Evolutionary conservation across 2,888 invertebrate genomes (phyloP).

Genomic region (Mythimna lalbum): DNA sequence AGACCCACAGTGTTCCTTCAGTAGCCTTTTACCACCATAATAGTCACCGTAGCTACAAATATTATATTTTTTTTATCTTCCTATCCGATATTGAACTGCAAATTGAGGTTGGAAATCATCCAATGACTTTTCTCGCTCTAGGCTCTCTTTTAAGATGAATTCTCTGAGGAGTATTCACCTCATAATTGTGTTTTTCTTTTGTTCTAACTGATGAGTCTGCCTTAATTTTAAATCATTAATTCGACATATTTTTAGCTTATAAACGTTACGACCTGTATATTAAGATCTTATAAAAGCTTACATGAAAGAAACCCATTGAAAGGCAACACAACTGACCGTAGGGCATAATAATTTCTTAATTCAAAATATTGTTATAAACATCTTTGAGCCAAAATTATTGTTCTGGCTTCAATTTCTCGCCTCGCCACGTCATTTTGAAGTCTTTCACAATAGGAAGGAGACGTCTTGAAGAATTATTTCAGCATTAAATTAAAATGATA

Average conservation of each 20-base stretch:
- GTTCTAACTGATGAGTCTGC: too few species aligned
- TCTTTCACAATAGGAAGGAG: background rate
- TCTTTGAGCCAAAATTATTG: background rate
- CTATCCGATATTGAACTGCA: too few species aligned
- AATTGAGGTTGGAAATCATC: too few species aligned
- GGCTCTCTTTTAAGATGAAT: too few species aligned
- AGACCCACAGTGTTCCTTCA: too few species aligned
- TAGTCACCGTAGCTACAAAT: too few species aligned
- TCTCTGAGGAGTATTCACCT: too few species aligned
- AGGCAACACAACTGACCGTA: slow-evolving; percentile 4
- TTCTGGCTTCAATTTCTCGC: background rate
- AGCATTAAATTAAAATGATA: slow-evolving; percentile 10
- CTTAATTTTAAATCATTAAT: too few species aligned
- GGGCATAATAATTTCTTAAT: slow-evolving; percentile 1
- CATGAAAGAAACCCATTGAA: background rate
- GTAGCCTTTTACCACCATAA: too few species aligned
- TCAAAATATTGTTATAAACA: background rate
- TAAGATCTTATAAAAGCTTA: background rate
- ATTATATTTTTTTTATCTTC: too few species aligned
- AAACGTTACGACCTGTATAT: background rate
- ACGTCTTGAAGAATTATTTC: background rate
- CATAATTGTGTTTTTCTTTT: too few species aligned
- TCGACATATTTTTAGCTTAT: background rate
- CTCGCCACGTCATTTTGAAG: background rate
- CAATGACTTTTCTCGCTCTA: too few species aligned